Conservation (phyloP, 2,797 vertebrate species). For the Gallinago solitaria region DNA sequence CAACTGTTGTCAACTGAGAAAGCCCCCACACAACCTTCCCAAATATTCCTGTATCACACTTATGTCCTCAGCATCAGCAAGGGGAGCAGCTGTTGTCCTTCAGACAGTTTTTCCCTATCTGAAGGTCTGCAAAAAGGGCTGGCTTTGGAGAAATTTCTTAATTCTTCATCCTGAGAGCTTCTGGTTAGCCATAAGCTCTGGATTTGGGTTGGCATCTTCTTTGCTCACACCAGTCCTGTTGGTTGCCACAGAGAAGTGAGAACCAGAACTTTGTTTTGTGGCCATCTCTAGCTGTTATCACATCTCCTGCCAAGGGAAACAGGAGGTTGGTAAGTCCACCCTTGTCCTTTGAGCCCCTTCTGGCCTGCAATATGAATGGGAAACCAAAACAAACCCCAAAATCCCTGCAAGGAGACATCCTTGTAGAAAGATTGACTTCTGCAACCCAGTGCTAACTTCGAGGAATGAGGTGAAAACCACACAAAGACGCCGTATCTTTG, state of each 20-base stretch:
- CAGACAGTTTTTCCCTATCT: background rate
- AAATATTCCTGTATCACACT: background rate
- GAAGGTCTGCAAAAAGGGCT: background rate
- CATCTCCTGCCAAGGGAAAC: background rate
- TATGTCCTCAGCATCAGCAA: background rate
- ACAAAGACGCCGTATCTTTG: constrained; percentile 75
- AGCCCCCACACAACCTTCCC: background rate
- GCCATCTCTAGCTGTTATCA: background rate
- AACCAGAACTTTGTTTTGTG: background rate
- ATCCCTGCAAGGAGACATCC: background rate
- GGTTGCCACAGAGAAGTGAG: background rate
- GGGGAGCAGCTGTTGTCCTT: background rate
- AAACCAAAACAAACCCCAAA: background rate
- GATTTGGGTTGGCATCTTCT: background rate
- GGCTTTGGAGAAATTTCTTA: background rate
- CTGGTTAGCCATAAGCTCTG: background rate
- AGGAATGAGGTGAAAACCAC: constrained; percentile 55
- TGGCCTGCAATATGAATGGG: background rate
- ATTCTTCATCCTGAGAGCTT: background rate
- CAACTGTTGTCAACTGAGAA: background rate
- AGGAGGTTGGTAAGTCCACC: background rate
- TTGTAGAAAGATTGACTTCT: background rate
- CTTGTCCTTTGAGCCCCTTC: background rate
- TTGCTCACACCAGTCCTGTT: background rate
- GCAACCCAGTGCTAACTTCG: constrained; percentile 51